phyloP scores from a whole-genome alignment of 2,888 invertebrate species.

The Pyrocoelia pectoralis region DNA sequence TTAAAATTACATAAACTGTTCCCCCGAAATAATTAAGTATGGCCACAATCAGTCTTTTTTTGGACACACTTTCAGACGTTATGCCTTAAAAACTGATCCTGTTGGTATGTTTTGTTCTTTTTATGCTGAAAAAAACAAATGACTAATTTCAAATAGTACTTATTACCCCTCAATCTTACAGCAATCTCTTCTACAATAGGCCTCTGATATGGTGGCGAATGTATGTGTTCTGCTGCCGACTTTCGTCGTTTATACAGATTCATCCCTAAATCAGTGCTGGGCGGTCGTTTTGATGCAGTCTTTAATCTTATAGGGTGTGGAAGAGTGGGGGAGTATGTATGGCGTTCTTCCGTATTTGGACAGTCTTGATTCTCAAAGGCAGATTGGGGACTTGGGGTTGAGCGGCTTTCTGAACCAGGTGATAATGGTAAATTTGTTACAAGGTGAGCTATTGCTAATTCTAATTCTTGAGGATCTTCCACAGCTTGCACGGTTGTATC shows the following conservation, averaged over 20 bases:
- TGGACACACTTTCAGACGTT: constrained; percentile 34
- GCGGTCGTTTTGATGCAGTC: constrained; percentile 36
- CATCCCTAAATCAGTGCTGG: constrained; percentile 44
- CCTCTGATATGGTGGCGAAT: constrained; percentile 39
- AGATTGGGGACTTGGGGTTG: constrained; percentile 44
- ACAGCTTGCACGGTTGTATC: constrained; percentile 60
- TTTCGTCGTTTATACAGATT: constrained; percentile 49
- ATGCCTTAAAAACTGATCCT: constrained; percentile 30
- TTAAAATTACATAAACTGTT: constrained; percentile 22
- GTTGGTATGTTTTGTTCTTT: constrained; percentile 27
- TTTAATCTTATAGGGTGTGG: constrained; percentile 33
- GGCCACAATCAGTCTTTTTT: constrained; percentile 35
- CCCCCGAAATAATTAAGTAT: constrained; percentile 24
- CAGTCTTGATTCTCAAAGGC: constrained; percentile 55
- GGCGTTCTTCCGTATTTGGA: constrained; percentile 39
- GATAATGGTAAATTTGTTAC: constrained; percentile 64
- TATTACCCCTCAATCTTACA: constrained; percentile 18
- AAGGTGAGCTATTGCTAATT: constrained; percentile 76
- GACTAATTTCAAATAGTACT: no score
- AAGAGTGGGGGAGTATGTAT: constrained; percentile 33
- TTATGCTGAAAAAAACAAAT: constrained; percentile 20
- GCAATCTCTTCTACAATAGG: constrained; percentile 33
- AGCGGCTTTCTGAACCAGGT: constrained; percentile 50
- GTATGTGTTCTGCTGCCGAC: constrained; percentile 40
- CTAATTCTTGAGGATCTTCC: constrained; percentile 75